Percentiles rank a stretch among this genome's conserved stretches.
Evolutionary conservation across 2,888 invertebrate species (phyloP).

Genomic region (Tortricodes alternella): DNA sequence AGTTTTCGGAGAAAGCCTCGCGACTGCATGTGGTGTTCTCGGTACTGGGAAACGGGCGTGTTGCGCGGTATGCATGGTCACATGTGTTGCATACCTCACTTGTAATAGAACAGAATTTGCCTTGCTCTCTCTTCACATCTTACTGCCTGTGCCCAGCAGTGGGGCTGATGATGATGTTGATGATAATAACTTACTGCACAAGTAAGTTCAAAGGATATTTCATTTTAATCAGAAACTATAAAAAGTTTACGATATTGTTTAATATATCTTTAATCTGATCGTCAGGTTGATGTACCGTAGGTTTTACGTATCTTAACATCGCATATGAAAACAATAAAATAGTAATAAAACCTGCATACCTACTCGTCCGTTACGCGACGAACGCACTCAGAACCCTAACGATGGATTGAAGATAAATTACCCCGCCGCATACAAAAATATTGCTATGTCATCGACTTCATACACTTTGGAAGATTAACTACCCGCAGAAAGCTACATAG

Average conservation of each 20-base stretch:
- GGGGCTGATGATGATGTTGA: too few relatives aligned
- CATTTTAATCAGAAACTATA: too few relatives aligned
- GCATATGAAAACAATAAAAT: conserved; percentile 5
- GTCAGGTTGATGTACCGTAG: too few relatives aligned
- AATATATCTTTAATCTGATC: too few relatives aligned
- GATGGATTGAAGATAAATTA: conserved; percentile 60
- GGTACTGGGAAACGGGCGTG: conserved; percentile 35
- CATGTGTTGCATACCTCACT: neutral
- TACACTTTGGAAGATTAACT: conserved; percentile 30
- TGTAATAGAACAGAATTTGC: neutral
- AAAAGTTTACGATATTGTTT: too few relatives aligned
- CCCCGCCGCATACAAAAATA: conserved; percentile 40
- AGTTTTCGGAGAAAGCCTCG: conserved; percentile 75
- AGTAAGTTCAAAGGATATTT: too few relatives aligned
- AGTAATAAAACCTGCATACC: conserved; percentile 1
- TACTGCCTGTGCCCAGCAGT: too few relatives aligned
- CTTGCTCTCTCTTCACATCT: neutral
- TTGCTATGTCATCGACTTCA: conserved; percentile 42
- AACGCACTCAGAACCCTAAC: conserved; percentile 41
- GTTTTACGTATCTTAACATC: neutral
- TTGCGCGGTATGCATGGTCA: conserved; percentile 22
- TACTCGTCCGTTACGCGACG: conserved; percentile 33
- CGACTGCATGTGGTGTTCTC: conserved; percentile 51
- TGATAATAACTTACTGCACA: too few relatives aligned
- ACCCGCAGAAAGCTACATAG: conserved; percentile 11